Conservation (phyloP, 2,888 invertebrate genomes). For the Lycocerus yunnanus region DNA sequence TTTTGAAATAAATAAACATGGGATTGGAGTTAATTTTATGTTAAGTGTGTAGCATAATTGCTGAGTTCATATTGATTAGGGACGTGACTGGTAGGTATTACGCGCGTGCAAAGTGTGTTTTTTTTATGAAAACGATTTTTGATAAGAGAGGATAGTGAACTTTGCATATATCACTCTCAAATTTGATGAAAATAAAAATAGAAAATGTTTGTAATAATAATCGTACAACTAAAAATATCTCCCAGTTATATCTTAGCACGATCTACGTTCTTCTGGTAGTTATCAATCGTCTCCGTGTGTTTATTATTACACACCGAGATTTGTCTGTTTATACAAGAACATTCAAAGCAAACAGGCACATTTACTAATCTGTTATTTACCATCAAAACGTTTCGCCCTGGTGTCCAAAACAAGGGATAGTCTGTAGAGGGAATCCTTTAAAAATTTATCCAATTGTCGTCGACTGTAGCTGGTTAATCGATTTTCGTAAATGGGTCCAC, state of each 20-base stretch:
- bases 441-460: constrained; percentile 73
- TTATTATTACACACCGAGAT: constrained; percentile 13
- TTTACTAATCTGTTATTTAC: constrained; percentile 61
- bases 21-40: background rate
- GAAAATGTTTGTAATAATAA: constrained; percentile 5
- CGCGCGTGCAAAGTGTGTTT: background rate
- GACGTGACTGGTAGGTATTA: background rate
- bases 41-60: background rate
- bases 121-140: background rate
- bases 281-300: constrained; percentile 22
- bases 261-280: constrained; percentile 3
- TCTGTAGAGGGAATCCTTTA: constrained; percentile 76
- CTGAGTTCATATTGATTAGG: background rate
- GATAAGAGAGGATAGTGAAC: background rate
- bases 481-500: constrained; percentile 68
- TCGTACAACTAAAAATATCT: constrained; percentile 1
- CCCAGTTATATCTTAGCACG: constrained; percentile 5
- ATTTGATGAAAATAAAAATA: background rate
- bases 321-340: constrained; percentile 18
- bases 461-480: constrained; percentile 73
- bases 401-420: constrained; percentile 75
- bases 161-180: background rate
- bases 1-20: background rate
- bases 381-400: constrained; percentile 83
- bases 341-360: constrained; percentile 18